Percentiles rank a stretch among this genome's conserved stretches.
Evolutionary conservation across 2,888 invertebrate species (phyloP).

Genomic region (Hirtodrosophila trivittata): DNA sequence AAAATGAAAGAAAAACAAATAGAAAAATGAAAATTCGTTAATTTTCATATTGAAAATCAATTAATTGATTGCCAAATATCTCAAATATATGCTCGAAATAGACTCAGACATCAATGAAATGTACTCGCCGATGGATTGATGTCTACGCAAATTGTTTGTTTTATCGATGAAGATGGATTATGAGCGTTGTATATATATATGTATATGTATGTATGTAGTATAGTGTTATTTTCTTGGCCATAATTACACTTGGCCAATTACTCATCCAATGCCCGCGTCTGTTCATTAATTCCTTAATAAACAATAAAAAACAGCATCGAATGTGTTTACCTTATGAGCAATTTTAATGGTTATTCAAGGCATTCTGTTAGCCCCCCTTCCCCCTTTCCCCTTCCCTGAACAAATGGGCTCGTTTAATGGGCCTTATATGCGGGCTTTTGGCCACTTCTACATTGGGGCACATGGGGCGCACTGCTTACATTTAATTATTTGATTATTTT

Average conservation of each 20-base stretch:
- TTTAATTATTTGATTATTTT: constrained; percentile 75
- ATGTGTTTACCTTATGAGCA: constrained; percentile 72
- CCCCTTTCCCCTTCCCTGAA: constrained; percentile 35
- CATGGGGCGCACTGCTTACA: constrained; percentile 49
- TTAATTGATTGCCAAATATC: constrained; percentile 75
- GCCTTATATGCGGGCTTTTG: constrained; percentile 55
- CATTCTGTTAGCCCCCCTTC: constrained; percentile 36
- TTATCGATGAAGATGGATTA: constrained; percentile 79
- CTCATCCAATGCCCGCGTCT: constrained; percentile 59
- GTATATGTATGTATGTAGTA: constrained; percentile 3
- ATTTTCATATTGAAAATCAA: constrained; percentile 68
- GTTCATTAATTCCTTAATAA: constrained; percentile 71
- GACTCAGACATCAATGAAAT: constrained; percentile 56
- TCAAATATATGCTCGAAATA: constrained; percentile 29
- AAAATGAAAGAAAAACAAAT: constrained; percentile 16
- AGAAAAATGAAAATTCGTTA: constrained; percentile 20
- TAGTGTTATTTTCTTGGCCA: constrained; percentile 17
- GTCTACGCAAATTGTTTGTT: constrained; percentile 66
- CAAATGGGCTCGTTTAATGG: constrained; percentile 63
- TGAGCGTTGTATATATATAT: constrained; percentile 46
- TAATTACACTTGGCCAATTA: constrained; percentile 60
- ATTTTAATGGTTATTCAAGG: constrained; percentile 61
- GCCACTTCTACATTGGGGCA: constrained; percentile 24
- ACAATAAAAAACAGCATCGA: constrained; percentile 73
- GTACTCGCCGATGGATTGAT: constrained; percentile 70